Base-by-base conservation (phyloP, 2,113 vertebrate genomes). In the Stigmatopora nigra region DNA sequence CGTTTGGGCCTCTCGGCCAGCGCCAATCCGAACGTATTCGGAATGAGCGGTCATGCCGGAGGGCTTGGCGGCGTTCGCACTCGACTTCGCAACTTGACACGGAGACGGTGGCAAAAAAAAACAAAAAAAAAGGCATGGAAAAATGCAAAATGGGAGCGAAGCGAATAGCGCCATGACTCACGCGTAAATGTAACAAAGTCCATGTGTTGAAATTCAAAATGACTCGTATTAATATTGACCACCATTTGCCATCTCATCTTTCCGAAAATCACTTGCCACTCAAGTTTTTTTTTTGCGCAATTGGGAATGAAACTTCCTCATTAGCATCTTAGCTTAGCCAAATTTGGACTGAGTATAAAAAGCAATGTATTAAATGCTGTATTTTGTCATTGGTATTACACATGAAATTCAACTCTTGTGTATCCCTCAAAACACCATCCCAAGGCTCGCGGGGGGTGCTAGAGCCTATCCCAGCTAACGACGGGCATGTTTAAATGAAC, bases 21-120 rank as follows among this genome's bases (percentile, higher is more conserved):
- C 77, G 66, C 68, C 63, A 75, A 31, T 76, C 64, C 70, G 45
- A 73, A 72, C 72, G 65, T 69, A 72, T 71, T 77, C 67, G 69
- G 48, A 80, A 56, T 47, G 62, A 64, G 22, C 16, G 68, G 65
- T 71, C 55, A 58, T 4, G 61, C 49, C 57, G 62, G 35, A 65
- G 62, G 53, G 47, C 63, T 12, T 45, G 59, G 44, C 57, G 57
- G 59, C 65, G 44, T 52, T 55, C 57, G 47, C 68, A 66, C n/a
- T 53, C 66, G 9, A 4, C 5, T 3, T 31, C 78, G 67, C 44
- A 31, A 72, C 44, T 70, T 70, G 68, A 76, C 60, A 70, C 58
- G 56, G 66, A 65, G 65, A 73, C 67, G 67, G 72, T 62, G 57
- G 57, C 57, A 61, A 70, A 76, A 61, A 71, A 31, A 31, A 76